Evolutionary conservation across 2,888 invertebrate species (phyloP), one percentile per base, ranked within the genome.

Genomic region (Pheosia gnoma): DNA sequence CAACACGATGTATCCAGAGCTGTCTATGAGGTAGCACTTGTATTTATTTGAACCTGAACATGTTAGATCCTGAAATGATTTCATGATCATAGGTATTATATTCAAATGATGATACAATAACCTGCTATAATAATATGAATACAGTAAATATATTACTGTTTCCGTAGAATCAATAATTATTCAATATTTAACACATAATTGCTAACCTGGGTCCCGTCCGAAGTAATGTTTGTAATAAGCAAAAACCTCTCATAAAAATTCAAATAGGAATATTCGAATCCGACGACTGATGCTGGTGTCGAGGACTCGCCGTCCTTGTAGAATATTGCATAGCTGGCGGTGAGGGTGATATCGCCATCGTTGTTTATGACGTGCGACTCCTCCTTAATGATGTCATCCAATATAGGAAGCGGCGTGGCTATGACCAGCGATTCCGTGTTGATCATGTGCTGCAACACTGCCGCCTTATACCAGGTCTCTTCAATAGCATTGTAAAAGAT

Each of bases 391-490:
- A 82, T 89, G 6, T 87, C 83, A 59, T 93, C 93, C 25, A 93
- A 72, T 4, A 88, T 82, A 0, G 91, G 92, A 70, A 97, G 95
- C 2, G 96, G 96, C 0, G 97, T 96, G 3, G 97, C 95, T 77
- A 96, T 96, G 0, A 97, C 97, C 77, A 97, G 95, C 0, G 97
- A 96, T 49, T 97, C 96, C 7, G 37, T 10, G 10, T 95, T 94
- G 54, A 96, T 94, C 80, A 96, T 95, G 82, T 98, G 96, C 78
- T 98, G 97, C 54, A 98, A 94, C 5, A 98, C 97, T 0, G 98
- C 98, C 67, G 97, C 96, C 84, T 97, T 97, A 84, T 98, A 98
- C 98, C 98, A 98, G 0, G 97, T 96, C 85, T 98, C 98, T 83
- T 98, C 98, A 38, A 98, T 97, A 0, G 98, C 96, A 59, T 95